Evolutionary conservation across 2,888 invertebrate species (phyloP).

Genomic region (Argynnis bischoffii): DNA sequence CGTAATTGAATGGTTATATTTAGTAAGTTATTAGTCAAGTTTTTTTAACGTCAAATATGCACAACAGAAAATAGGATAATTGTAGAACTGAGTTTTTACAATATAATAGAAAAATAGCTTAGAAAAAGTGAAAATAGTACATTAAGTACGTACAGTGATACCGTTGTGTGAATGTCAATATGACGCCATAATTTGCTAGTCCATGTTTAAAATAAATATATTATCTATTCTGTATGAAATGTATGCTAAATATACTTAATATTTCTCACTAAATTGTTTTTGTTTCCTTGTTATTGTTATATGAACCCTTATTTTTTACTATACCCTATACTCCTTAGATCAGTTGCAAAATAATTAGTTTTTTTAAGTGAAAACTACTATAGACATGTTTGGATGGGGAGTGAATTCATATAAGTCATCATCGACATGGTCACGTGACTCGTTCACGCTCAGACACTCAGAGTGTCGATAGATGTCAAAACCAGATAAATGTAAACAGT

Average conservation of each 20-base stretch:
- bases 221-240: constrained; percentile 52
- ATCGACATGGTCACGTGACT: too few species aligned
- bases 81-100: constrained; percentile 23
- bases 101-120: constrained; percentile 18
- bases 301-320: too few species aligned
- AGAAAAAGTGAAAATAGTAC: constrained; percentile 10
- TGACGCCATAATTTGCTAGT: constrained; percentile 55
- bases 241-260: constrained; percentile 70
- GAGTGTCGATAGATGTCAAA: too few species aligned
- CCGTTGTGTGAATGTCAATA: constrained; percentile 38
- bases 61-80: constrained; percentile 5
- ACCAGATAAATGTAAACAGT: too few species aligned
- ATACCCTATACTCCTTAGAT: too few species aligned
- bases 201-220: constrained; percentile 57
- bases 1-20: background rate
- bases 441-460: too few species aligned
- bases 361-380: too few species aligned
- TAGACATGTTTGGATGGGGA: too few species aligned
- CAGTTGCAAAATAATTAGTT: too few species aligned
- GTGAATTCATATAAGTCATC: too few species aligned
- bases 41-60: background rate
- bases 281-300: background rate
- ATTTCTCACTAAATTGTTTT: constrained; percentile 55
- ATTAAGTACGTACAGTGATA: constrained; percentile 20
- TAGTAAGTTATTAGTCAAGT: constrained; percentile 13